Evolutionary conservation across 2,888 invertebrate species (phyloP), one percentile per base, ranked within the genome.

Genomic region (Arrhopalites spinosus): DNA sequence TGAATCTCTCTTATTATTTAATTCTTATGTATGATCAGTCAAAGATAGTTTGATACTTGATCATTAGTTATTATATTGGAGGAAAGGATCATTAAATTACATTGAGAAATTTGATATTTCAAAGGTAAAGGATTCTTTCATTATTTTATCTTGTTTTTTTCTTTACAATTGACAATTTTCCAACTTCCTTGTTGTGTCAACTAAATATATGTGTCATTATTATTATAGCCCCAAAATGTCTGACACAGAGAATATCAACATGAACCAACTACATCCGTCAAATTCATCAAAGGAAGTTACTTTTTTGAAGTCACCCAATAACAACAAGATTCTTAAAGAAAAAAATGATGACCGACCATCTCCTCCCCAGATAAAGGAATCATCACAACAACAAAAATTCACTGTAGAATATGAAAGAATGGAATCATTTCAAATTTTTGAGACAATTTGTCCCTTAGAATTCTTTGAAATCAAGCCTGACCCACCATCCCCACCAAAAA

Each of bases 381-480:
- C 50, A 13, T n/a, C 50, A 53, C n/a, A 20, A 17, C 43, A 7
- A 25, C 23, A 43, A 23, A 72, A 72, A 63, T 61, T 72, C 20
- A 72, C 43, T n/a, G 45, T 72, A 5, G 71, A 72, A 23, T 72
- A 72, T 45, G 71, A 72, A 27, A 1, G 59, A 29, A 61, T 72
- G 5, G 71, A 61, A 0, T 59, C 59, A 5, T 72, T 72, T 17
- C 25, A 72, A 72, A 45, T 72, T 0, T 72, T 72, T 63, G 71
- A 72, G 27, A 72, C 71, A 23, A 63, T 72, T 45, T 72, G 71
- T 61, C 71, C 71, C 0, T 59, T 72, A 20, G 71, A 72, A 45
- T 63, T 15, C 36, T 61, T 36, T 72, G 45, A 30, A 15, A n/a
- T 64, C 36, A 25, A 1, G 5, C 29, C 63, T 29, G n/a, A 27